Evolutionary conservation across 2,888 invertebrate genomes (phyloP).

Genomic region (Drosophila birchii): DNA sequence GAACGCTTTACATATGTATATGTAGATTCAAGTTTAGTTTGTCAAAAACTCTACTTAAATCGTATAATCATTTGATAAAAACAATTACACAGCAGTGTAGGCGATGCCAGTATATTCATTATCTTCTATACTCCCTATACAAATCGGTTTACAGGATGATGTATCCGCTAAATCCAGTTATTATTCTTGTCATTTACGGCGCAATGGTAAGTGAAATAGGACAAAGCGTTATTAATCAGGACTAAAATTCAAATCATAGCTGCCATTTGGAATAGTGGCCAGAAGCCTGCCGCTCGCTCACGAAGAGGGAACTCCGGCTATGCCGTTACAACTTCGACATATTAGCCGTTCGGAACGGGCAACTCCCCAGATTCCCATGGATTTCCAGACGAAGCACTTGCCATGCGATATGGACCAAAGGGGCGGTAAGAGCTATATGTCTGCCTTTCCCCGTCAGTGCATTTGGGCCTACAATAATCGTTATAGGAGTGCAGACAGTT

Average conservation of each 20-base stretch:
- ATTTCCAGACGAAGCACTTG: constrained; percentile 11
- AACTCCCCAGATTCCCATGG: constrained; percentile 9
- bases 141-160: background rate
- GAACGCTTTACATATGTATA: no score
- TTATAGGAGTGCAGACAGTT: constrained; percentile 20
- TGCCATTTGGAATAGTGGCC: background rate
- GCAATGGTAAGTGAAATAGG: background rate
- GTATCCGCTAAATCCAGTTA: background rate
- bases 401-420: constrained; percentile 37
- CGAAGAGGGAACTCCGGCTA: background rate
- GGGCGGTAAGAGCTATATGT: constrained; percentile 3
- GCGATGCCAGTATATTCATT: constrained; percentile 11
- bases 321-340: background rate
- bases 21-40: background rate
- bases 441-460: constrained; percentile 33
- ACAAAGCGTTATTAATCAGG: background rate
- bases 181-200: background rate
- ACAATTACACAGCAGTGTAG: background rate
- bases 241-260: background rate
- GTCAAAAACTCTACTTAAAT: no score
- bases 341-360: background rate
- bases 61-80: no score
- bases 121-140: background rate
- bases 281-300: background rate
- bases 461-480: constrained; percentile 34